Base-by-base conservation (phyloP, 2,113 vertebrate species). In the Okapia johnstoni region DNA sequence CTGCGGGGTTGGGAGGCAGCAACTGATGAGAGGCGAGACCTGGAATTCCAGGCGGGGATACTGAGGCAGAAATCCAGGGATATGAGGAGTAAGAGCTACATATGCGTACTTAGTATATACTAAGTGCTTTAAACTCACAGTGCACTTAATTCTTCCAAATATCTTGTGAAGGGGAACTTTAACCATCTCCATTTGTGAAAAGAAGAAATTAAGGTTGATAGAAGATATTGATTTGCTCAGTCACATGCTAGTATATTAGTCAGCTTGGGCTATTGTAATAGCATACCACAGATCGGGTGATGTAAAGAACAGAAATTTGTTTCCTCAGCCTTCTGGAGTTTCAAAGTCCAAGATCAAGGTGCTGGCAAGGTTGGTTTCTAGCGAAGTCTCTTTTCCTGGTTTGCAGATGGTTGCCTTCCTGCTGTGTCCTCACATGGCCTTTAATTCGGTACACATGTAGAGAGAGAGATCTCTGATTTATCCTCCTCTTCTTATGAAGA, bases 71-170 rank as follows among this genome's bases (percentile, higher is more conserved):
- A 91, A 48, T 76, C 48, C 57, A 61, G 8, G 5, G 83, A 40
- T 92, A 61, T 7, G 11, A 36, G 46, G 5, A 93, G 14, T 23
- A 89, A 91, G 52, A 89, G 33, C 23, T 46, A 66, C 57, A 9
- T 13, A 48, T 6, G 6, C 17, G 11, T 10, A 54, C 80, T 87
- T 33, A 92, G 25, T 19, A 40, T 6, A 28, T 11, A 28, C 33
- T 11, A 28, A 54, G 25, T 15, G 55, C 36, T 92, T 79, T 88
- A 84, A 89, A 80, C 36, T 63, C 55, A 15, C 52, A 70, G 57
- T 70, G 48, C 92, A 95, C 16, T 92, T 50, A 85, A 79, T 95
- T 94, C 46, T 89, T 58, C 83, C 57, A 40, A 87, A 95, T 95
- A 25, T 26, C 46, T 85, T 55, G 7, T 33, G 14, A 90, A 28